Base-by-base conservation (phyloP, 2,113 vertebrate species). In the Cettia cetti region DNA sequence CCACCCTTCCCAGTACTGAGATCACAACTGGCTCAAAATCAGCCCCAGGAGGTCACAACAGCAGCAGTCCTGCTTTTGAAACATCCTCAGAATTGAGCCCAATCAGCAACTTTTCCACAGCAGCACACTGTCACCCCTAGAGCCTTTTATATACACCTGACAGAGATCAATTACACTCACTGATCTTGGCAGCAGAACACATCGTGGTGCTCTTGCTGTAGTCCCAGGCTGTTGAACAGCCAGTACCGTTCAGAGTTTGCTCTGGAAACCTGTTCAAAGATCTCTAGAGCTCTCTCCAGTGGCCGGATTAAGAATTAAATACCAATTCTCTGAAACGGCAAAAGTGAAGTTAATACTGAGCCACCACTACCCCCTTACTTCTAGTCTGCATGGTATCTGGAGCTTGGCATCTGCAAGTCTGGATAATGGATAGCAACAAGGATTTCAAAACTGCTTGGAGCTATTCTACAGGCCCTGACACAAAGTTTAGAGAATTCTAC, bases 251-350 rank as follows among this genome's bases (percentile, higher is more conserved):
- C 47, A 39, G 44, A 81, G 47, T n/a, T 23, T 90, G 39, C 35
- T 94, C 60, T 35, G 1, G 3, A 84, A 89, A 52, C 31, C 21
- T 22, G 4, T 14, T 93, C 81, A 75, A 79, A 59, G 95, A 33
- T 90, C 88, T 95, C 76, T 56, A 93, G 90, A 95, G 96, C 94
- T 96, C 95, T 89, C 95, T 95, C 92, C 90, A 93, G 95, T 95
- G 94, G 92, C 65, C 75, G 77, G 80, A 90, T 10, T 2, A 27
- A 89, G 93, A 95, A 96, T 61, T 95, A 91, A 88, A 86, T 28
- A 75, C 16, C 27, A 69, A 26, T 27, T 66, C 35, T 54, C 50
- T 60, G 19, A 76, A 68, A 76, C 77, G 17, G 23, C 53, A 30
- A n/a, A 20, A 35, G 8, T 15, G 24, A 75, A 63, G 15, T 24